Conservation (phyloP, 1,140 invertebrate species). For the Nephotettix cincticeps region DNA sequence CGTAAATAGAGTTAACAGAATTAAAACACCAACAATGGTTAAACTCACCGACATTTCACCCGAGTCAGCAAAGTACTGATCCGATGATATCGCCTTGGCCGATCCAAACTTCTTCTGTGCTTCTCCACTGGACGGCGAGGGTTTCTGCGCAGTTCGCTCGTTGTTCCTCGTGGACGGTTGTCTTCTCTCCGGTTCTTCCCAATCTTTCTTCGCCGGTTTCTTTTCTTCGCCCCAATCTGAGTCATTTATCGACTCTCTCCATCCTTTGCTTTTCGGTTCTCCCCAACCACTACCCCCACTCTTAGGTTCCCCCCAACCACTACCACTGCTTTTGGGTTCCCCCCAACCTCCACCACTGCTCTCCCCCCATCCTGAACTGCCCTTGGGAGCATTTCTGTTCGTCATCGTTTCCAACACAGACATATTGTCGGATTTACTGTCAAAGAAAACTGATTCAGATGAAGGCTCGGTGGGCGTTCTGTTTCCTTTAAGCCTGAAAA, state of each 20-base stretch:
- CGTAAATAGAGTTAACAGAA: too few species aligned
- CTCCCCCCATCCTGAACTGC: neutral
- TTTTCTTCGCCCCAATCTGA: slow-evolving; percentile 4
- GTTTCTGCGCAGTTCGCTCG: neutral
- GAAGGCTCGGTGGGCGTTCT: slow-evolving; percentile 5
- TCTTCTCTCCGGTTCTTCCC: slow-evolving; percentile 20
- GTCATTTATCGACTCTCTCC: slow-evolving; percentile 5
- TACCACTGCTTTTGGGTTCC: neutral
- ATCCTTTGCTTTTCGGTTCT: neutral
- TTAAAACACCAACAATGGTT: too few species aligned
- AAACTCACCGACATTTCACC: slow-evolving; percentile 40
- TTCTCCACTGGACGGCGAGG: slow-evolving; percentile 50
- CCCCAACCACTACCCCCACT: neutral
- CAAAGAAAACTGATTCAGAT: slow-evolving; percentile 1
- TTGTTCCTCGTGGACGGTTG: neutral
- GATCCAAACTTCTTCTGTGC: slow-evolving; percentile 94
- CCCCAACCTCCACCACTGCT: neutral
- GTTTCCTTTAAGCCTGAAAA: slow-evolving; percentile 28
- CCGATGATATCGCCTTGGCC: slow-evolving; percentile 96
- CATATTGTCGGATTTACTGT: neutral
- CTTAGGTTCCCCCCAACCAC: neutral
- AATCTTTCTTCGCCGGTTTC: neutral
- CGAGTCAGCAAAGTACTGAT: slow-evolving; percentile 88
- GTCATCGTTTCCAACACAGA: neutral
- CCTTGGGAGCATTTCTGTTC: neutral